phyloP scores from a whole-genome alignment of 92 coral and sea anemone genomes.

The Scolanthus callimorphus region DNA sequence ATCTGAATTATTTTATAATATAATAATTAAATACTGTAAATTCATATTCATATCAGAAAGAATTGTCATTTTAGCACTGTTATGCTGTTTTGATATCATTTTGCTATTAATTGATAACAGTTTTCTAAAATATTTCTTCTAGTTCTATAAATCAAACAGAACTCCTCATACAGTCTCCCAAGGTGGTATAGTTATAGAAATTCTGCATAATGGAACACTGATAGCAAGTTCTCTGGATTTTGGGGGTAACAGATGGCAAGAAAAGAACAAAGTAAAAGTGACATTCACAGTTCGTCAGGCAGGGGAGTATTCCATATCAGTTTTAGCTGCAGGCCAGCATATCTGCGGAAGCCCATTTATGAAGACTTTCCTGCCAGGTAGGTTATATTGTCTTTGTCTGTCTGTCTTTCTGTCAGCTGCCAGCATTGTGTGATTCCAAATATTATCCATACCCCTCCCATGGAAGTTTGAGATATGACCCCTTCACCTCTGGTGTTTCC shows the following conservation, averaged over 20 bases:
- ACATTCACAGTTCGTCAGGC: slow-evolving; percentile 84
- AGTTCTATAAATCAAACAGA: slow-evolving; percentile 65
- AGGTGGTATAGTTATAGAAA: slow-evolving; percentile 52
- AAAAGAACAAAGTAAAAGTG: slow-evolving; percentile 52
- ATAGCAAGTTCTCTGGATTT: slow-evolving; percentile 51
- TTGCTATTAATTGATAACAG: not conserved
- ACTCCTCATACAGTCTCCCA: slow-evolving; percentile 29
- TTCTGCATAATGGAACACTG: slow-evolving; percentile 29
- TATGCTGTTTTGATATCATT: not conserved
- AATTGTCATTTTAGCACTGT: no score
- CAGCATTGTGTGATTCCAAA: no score
- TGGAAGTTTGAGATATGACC: no score
- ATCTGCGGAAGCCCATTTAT: slow-evolving; percentile 80
- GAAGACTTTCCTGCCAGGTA: slow-evolving; percentile 89
- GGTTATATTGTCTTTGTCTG: no score
- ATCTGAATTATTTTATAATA: no score
- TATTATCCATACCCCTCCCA: no score
- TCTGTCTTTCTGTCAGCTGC: no score
- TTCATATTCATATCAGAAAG: no score
- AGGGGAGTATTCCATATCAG: slow-evolving; percentile 76
- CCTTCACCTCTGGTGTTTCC: no score
- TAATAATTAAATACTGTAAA: no score
- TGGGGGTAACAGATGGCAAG: slow-evolving; percentile 45
- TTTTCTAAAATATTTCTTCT: not conserved
- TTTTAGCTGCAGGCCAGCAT: slow-evolving; percentile 55